Percentiles rank a stretch among this genome's conserved stretches.
phyloP scores from a whole-genome alignment of 1,140 invertebrate genomes.

The Cyclargus thomasi region DNA sequence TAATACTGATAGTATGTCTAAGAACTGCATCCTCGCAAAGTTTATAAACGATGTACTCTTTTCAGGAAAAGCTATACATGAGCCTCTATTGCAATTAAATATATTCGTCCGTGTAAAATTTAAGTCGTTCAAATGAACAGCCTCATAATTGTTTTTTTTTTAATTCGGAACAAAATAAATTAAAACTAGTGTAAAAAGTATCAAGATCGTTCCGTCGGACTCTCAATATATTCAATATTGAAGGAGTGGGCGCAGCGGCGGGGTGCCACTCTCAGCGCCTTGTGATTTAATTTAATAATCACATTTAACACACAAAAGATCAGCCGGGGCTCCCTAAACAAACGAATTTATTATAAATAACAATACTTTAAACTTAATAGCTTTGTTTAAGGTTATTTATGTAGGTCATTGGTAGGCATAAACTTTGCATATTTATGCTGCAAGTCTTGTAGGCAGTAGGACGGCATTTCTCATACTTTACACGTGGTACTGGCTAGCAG shows the following conservation, averaged over 20 bases:
- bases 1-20: no score
- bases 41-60: no score
- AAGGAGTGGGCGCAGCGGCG: constrained; percentile 40
- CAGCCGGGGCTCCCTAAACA: constrained; percentile 7
- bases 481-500: no score
- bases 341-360: constrained; percentile 8
- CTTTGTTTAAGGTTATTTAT: constrained; percentile 1
- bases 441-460: no score
- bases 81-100: no score
- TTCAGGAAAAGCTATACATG: no score
- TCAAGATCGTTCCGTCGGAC: constrained; percentile 31
- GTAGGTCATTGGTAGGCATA: background rate
- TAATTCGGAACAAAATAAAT: no score
- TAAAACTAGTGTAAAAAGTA: constrained; percentile 23
- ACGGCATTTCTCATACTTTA: background rate
- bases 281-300: constrained; percentile 57
- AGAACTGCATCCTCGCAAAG: no score
- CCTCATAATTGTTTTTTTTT: no score
- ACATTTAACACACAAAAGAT: constrained; percentile 34
- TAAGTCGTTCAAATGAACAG: no score
- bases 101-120: no score
- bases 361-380: constrained; percentile 9
- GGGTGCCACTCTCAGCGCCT: constrained; percentile 36
- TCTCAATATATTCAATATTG: constrained; percentile 36
- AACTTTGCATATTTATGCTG: no score